A percentile compares a stretch with the other conserved stretches of the same genome.
Conservation (phyloP, 2,113 vertebrate genomes). For the Psilopsiagon aurifrons region DNA sequence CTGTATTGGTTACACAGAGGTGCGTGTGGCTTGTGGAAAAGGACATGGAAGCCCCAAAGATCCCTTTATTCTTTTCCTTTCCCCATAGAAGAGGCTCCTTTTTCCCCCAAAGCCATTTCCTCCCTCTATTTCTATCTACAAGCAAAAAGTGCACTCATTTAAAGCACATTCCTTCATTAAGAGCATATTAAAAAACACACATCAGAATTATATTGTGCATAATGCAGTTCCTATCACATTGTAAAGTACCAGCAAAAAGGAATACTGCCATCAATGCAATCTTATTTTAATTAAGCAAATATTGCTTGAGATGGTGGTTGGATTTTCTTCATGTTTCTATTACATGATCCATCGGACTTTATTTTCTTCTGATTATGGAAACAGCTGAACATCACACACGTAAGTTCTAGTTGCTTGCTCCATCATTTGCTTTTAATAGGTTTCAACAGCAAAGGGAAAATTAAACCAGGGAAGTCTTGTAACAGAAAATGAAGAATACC, state of each 20-base stretch:
- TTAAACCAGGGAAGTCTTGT: conserved; percentile 3
- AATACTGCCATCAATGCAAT: neutral
- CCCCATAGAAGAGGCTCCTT: neutral
- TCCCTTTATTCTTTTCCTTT: neutral
- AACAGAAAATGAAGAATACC: conserved; percentile 23
- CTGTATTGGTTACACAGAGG: neutral
- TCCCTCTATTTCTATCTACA: neutral
- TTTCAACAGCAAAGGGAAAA: conserved; percentile 41
- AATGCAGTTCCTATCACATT: neutral
- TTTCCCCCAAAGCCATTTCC: neutral
- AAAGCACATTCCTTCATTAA: neutral
- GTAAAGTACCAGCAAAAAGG: neutral
- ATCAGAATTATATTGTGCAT: neutral
- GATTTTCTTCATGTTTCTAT: conserved; percentile 31
- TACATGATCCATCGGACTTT: neutral
- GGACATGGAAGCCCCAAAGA: neutral
- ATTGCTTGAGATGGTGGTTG: neutral
- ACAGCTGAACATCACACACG: neutral
- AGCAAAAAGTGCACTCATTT: neutral
- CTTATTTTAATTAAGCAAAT: conserved; percentile 11
- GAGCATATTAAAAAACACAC: neutral
- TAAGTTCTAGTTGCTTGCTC: conserved; percentile 29
- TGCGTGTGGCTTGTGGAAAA: neutral
- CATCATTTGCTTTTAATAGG: conserved; percentile 51
- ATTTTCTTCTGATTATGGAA: conserved; percentile 40